Evolutionary conservation across 2,113 vertebrate genomes (phyloP), one percentile per base, ranked within the genome.

Genomic region (Atractosteus spatula): DNA sequence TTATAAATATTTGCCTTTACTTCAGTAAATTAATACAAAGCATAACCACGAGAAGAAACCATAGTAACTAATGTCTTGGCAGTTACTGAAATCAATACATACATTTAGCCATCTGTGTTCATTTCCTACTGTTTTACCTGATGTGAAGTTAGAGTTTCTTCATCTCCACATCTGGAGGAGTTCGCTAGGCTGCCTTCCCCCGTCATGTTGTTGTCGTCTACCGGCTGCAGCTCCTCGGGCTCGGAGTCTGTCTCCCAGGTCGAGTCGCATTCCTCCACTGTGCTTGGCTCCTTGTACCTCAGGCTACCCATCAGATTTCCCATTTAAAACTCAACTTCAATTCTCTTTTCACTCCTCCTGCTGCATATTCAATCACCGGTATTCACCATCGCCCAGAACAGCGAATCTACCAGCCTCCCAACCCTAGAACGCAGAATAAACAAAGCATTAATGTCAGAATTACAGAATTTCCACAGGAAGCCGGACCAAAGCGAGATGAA

Each of bases 201-300:
- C 45, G 80, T 83, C 67, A 80, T 70, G 72, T 86, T 84, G 80
- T 81, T 85, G 84, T 89, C 86, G 51, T 88, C 86, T 4, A 86
- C 89, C 5, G 71, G 80, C 72, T 76, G 78, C 72, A 77, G 81
- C 62, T 90, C 85, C 54, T 91, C 89, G 77, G 84, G 77, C 78
- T 92, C 92, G 2, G 92, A 92, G 86, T 92, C 90, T 74, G 89
- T 91, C 63, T 87, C 91, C 92, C 92, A 92, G 73, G 91, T 92
- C 82, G 92, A 93, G 88, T 92, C 91, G 80, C 91, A 93, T 84
- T 92, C 92, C 87, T 91, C 91, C 71, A 93, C 86, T 64, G 89
- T 91, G 82, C 88, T 90, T 77, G 92, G 92, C 87, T 93, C 92
- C 88, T 84, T 92, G 78, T 85, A 85, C 59, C 90, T 88, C 91